Evolutionary conservation across 2,113 vertebrate species (phyloP).

Genomic region (Prochilodus magdalenae): DNA sequence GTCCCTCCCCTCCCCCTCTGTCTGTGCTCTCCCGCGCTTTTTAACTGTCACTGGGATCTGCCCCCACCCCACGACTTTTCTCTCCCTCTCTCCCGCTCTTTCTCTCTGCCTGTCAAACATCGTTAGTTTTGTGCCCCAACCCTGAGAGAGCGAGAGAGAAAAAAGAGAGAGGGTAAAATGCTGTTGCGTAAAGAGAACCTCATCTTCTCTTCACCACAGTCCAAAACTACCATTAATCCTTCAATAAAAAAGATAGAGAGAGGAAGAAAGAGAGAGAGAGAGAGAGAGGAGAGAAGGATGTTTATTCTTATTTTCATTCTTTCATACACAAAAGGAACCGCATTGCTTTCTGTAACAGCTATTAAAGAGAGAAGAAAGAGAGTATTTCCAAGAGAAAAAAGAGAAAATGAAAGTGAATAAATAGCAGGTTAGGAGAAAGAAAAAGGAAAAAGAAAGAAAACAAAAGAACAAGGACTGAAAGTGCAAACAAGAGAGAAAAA

Average conservation of each 20-base stretch:
- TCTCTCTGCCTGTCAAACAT: constrained; percentile 73
- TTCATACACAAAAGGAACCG: background rate
- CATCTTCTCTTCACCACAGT: background rate
- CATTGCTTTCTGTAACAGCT: background rate
- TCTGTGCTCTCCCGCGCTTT: constrained; percentile 15
- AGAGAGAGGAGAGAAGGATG: background rate
- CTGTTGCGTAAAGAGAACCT: no score
- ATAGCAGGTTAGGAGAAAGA: no score
- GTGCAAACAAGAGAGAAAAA: no score
- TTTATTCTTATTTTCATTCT: background rate
- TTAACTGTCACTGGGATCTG: constrained; percentile 25
- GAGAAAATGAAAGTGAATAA: no score
- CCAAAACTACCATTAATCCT: background rate
- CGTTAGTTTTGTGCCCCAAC: constrained; percentile 70
- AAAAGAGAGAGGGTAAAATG: constrained; percentile 41
- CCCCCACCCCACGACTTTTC: constrained; percentile 10
- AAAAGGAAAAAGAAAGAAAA: no score
- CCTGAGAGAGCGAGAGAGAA: constrained; percentile 53
- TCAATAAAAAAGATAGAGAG: background rate
- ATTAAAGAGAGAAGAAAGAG: background rate
- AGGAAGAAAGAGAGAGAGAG: background rate
- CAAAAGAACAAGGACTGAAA: no score
- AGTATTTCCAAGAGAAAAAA: background rate
- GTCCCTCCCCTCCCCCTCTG: constrained; percentile 32
- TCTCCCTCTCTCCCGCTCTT: constrained; percentile 2